A percentile compares a stretch with the other conserved stretches of the same genome.
Conservation (phyloP, 92 coral and sea anemone genomes). For the Siderastrea siderea region DNA sequence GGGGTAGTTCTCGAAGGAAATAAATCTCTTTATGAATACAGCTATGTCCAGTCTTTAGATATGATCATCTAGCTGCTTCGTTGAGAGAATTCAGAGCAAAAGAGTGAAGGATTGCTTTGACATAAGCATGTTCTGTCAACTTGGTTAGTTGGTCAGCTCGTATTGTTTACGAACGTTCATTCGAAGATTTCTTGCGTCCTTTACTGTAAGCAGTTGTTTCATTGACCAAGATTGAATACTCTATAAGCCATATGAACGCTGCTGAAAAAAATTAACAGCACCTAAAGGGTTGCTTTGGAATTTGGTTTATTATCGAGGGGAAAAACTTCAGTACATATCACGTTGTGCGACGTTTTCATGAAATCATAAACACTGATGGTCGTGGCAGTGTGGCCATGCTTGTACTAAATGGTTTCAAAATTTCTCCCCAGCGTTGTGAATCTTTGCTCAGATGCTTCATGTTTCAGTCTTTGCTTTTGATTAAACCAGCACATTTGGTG, state of each 20-base stretch:
- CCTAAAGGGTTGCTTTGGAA: not conserved
- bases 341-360: conserved; percentile 32
- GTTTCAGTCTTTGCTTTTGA: conserved; percentile 17
- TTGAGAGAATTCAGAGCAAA: not conserved
- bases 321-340: not conserved
- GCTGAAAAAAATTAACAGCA: not conserved
- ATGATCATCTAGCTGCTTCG: not conserved
- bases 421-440: not conserved
- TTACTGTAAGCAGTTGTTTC: conserved; percentile 12
- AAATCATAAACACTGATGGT: not conserved
- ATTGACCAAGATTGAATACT: not conserved
- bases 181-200: conserved; percentile 66
- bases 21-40: not conserved
- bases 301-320: not conserved
- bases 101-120: not conserved
- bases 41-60: not conserved
- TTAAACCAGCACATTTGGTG: conserved; percentile 40
- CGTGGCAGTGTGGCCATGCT: conserved; percentile 15
- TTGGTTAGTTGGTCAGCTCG: conserved; percentile 32
- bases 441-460: conserved; percentile 11
- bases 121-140: conserved; percentile 37
- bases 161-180: conserved; percentile 83
- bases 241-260: not conserved
- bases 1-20: not conserved
- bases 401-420: not conserved